Base-by-base conservation (phyloP, 2,797 vertebrate genomes). In the Ficedula albicollis region DNA sequence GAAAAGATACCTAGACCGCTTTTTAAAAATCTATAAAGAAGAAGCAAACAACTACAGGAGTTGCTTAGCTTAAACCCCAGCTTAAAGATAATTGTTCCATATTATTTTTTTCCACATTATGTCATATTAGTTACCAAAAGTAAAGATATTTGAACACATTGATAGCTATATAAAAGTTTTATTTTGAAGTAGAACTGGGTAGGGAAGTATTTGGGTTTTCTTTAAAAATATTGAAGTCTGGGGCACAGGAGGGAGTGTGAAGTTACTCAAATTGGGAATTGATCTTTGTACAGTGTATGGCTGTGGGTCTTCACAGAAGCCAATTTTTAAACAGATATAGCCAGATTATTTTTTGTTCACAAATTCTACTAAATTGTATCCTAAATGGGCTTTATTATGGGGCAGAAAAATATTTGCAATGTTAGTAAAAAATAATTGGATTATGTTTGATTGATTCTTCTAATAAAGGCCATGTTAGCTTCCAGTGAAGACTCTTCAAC, bases 211-310 rank as follows among this genome's bases (percentile, higher is more conserved):
- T 73, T 8, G 16, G 1, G 0, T 32, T 84, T 74, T 74, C 16
- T 66, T 69, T 11, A 11, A 44, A 52, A 75, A n/a, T 38, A 22
- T 11, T 76, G 4, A 56, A 39, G 68, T 8, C 15, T 36, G 5
- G 3, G 13, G 6, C 6, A 6, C 5, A 3, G 7, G 6, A 23
- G 6, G 6, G 12, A 19, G 2, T 36, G 12, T 43, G 13, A 23
- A 43, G 6, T 41, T 76, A n/a, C 23, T 68, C 29, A 77, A 3
- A 64, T 1, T 36, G 8, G 29, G 10, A 22, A 3, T 41, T 60
- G 7, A 22, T 75, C 32, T 58, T 68, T 63, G 32, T 49, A 6
- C 18, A 32, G 2, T 27, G 8, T 26, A 4, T 5, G 16, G 5
- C 15, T 66, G 5, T 46, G 13, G 1, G 14, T 62, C 32, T 73